Percentiles rank a stretch among this genome's conserved stretches.
Conservation (phyloP, 2,888 invertebrate species). For the Pristionchus arcanus region DNA sequence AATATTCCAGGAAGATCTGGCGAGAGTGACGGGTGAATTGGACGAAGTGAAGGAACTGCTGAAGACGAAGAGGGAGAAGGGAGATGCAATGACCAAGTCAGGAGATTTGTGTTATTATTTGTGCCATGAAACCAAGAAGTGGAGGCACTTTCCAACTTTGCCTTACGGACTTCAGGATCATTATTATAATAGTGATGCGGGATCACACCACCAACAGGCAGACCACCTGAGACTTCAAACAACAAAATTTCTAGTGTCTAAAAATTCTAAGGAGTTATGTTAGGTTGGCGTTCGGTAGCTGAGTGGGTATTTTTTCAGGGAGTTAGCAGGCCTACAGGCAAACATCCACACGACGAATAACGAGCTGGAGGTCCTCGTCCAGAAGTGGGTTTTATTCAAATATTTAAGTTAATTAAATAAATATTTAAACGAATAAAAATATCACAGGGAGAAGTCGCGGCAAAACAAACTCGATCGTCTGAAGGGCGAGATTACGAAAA, state of each 20-base stretch:
- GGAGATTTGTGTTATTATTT: not conserved
- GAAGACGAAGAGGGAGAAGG: constrained; percentile 58
- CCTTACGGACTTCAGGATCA: too few species aligned
- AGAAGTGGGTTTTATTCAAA: not conserved
- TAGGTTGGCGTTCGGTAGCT: too few species aligned
- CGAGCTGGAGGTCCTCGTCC: not conserved
- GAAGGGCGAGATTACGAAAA: not conserved
- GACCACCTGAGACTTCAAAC: too few species aligned
- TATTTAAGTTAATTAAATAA: not conserved
- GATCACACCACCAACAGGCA: too few species aligned
- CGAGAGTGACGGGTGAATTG: constrained; percentile 44
- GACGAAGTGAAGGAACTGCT: constrained; percentile 59
- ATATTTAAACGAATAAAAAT: not conserved
- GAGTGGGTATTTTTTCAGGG: not conserved
- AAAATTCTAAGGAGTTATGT: too few species aligned
- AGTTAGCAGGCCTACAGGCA: not conserved
- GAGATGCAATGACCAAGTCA: constrained; percentile 56
- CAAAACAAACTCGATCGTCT: not conserved
- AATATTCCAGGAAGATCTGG: not conserved
- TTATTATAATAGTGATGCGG: too few species aligned
- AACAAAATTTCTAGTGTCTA: too few species aligned
- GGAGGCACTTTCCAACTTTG: too few species aligned
- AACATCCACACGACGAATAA: not conserved
- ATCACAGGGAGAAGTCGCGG: not conserved
- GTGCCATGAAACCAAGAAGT: too few species aligned